These are phyloP conservation scores for Siniperca obscura DNA, from an alignment of 2,797 vertebrate genomes.

Conservation along the genomic window DNA sequence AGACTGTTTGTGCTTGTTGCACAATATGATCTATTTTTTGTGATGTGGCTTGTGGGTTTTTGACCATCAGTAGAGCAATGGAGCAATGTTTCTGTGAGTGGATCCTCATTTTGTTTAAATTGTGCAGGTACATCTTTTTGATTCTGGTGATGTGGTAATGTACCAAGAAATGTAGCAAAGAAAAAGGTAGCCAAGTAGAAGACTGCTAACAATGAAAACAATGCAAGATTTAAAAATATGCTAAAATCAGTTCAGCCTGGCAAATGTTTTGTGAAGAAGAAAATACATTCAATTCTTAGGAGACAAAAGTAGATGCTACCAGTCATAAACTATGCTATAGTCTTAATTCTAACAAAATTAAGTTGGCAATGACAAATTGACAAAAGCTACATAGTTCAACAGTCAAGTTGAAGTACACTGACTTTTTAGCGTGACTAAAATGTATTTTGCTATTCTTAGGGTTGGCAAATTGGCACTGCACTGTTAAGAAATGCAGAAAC, in stretches of 20 bases:
- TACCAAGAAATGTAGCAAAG: background rate
- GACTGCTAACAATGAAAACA: background rate
- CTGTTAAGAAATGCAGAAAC: slow-evolving; percentile 1
- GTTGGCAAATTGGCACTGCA: background rate
- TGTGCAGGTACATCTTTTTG: background rate
- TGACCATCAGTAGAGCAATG: background rate
- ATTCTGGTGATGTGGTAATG: too few relatives aligned
- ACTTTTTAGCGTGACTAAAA: background rate
- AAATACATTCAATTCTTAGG: background rate
- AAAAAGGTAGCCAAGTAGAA: background rate
- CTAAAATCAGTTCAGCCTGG: background rate
- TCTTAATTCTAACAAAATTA: background rate
- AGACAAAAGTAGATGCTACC: background rate
- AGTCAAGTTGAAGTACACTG: background rate
- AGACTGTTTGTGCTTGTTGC: background rate
- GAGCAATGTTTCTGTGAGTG: background rate
- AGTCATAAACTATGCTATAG: background rate
- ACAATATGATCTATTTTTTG: background rate
- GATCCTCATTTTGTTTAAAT: background rate
- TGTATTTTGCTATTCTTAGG: background rate
- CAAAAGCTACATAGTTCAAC: background rate
- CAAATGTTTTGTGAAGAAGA: background rate
- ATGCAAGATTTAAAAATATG: background rate
- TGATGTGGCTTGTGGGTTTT: too few relatives aligned
- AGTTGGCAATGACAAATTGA: background rate